These are phyloP conservation scores for Meleagris gallopavo DNA, from an alignment of 2,113 vertebrate species.

Conservation along the genomic window DNA sequence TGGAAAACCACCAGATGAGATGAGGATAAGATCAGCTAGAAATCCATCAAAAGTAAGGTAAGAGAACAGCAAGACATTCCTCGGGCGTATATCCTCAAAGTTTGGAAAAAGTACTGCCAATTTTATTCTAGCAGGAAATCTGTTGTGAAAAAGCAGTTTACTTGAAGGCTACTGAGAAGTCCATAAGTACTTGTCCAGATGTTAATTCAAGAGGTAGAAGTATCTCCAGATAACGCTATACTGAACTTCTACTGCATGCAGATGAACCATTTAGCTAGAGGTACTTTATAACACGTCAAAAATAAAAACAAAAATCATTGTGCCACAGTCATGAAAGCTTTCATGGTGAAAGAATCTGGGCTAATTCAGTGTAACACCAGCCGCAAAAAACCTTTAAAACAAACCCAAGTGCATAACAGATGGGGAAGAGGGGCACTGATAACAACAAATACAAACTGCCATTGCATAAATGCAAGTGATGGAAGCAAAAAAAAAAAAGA, in stretches of 20 bases:
- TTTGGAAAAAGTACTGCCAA: background rate
- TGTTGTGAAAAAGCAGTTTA: background rate
- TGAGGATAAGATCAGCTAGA: background rate
- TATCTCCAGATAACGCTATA: background rate
- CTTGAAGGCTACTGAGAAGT: background rate
- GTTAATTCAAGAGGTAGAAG: background rate
- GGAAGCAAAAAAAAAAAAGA: background rate
- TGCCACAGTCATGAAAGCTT: background rate
- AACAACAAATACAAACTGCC: conserved; percentile 55
- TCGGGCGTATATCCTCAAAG: background rate
- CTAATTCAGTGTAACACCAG: background rate
- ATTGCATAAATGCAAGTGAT: background rate
- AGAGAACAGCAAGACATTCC: background rate
- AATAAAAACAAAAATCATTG: background rate
- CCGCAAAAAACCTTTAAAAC: conserved; percentile 41
- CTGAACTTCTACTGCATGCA: background rate
- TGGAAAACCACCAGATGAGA: background rate
- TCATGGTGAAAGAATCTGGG: conserved; percentile 15
- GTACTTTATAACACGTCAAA: background rate
- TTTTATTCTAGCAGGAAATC: background rate
- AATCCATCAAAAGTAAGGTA: background rate
- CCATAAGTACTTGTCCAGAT: background rate
- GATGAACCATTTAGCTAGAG: background rate
- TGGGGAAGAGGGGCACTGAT: conserved; percentile 7
- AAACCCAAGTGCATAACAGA: conserved; percentile 50